A percentile compares a stretch with the other conserved stretches of the same genome.
These are phyloP conservation scores for Platerodrilus igneus DNA, from an alignment of 2,888 invertebrate species.

Conservation along the genomic window DNA sequence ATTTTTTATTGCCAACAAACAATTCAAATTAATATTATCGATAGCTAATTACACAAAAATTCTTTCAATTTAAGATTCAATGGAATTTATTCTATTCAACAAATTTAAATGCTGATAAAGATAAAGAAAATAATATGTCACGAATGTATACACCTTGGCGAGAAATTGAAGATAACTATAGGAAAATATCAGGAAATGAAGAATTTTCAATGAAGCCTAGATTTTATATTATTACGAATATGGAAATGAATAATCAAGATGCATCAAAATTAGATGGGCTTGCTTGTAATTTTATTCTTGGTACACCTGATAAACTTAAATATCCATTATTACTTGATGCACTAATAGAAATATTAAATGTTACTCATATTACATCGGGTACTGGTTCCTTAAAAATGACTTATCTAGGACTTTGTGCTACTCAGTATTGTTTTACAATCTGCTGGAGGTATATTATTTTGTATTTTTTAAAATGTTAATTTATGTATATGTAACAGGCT, in stretches of 20 bases:
- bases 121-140: conserved; percentile 54
- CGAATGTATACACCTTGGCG: conserved; percentile 67
- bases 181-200: conserved; percentile 58
- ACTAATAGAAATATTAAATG: conserved; percentile 74
- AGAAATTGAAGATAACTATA: conserved; percentile 72
- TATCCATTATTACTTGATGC: conserved; percentile 85
- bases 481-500: conserved; percentile 51
- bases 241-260: conserved; percentile 72
- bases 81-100: conserved; percentile 74
- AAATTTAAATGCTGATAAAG: conserved; percentile 56
- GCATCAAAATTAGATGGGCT: conserved; percentile 88
- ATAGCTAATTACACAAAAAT: background rate
- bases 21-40: no score
- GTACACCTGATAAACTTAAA: conserved; percentile 85
- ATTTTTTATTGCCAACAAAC: no score
- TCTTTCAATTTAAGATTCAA: conserved; percentile 54
- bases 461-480: background rate
- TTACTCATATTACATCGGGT: conserved; percentile 63
- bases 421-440: conserved; percentile 87
- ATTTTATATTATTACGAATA: conserved; percentile 83
- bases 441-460: conserved; percentile 65
- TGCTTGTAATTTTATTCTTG: conserved; percentile 90
- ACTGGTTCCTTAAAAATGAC: conserved; percentile 46
- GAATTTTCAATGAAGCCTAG: conserved; percentile 76
- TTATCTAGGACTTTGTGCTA: conserved; percentile 69